Conservation (phyloP, 2,113 vertebrate species). For the Thalassoma bifasciatum region DNA sequence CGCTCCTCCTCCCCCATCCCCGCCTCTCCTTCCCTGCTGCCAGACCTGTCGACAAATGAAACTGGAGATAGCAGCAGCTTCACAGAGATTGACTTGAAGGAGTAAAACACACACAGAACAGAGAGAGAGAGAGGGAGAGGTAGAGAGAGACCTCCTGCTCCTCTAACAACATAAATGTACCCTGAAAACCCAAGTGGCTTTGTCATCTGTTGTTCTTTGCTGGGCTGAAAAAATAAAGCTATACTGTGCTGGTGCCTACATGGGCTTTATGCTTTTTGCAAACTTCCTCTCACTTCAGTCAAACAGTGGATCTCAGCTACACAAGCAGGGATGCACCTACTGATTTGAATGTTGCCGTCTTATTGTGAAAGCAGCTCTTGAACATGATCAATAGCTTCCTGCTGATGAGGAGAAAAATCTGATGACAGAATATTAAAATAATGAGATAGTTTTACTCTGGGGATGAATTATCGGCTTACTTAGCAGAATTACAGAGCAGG, state of each 20-base stretch:
- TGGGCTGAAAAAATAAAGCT: not conserved
- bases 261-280: conserved; percentile 3
- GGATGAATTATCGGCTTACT: conserved; percentile 65
- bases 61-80: conserved; percentile 69
- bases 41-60: conserved; percentile 73
- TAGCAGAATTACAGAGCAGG: conserved; percentile 58
- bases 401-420: conserved; percentile 68
- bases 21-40: conserved; percentile 36
- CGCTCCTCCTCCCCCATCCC: conserved; percentile 27
- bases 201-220: conserved; percentile 43
- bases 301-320: conserved; percentile 2
- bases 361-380: conserved; percentile 38
- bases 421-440: conserved; percentile 74
- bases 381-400: conserved; percentile 67
- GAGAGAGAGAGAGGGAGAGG: conserved; percentile 40
- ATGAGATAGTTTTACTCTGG: conserved; percentile 70
- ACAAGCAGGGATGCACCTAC: conserved; percentile 1
- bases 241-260: not conserved
- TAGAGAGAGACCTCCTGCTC: conserved; percentile 48
- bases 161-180: conserved; percentile 60
- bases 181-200: conserved; percentile 40
- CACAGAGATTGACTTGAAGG: conserved; percentile 69
- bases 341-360: conserved; percentile 37
- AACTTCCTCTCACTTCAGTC: conserved; percentile 9
- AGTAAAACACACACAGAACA: conserved; percentile 65